Percentiles rank a stretch among this genome's conserved stretches.
These are phyloP conservation scores for Brachionus plicatilis DNA, from an alignment of 1,140 invertebrate species.

Conservation along the genomic window DNA sequence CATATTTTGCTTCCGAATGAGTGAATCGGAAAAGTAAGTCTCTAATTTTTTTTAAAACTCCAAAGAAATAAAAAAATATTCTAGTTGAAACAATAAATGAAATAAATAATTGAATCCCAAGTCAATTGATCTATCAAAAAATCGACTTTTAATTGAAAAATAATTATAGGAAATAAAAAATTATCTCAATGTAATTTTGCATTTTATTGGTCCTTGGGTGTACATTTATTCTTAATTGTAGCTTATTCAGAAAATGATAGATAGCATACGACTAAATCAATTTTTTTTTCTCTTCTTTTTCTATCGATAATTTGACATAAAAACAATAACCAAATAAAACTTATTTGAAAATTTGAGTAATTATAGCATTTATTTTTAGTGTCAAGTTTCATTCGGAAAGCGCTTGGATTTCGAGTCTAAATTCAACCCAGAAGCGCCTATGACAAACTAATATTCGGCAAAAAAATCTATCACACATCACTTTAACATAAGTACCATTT, in stretches of 20 bases:
- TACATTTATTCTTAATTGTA: neutral
- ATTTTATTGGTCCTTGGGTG: constrained; percentile 7
- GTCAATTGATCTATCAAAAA: constrained; percentile 18
- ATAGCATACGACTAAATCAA: neutral
- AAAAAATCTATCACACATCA: too few relatives aligned
- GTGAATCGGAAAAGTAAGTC: constrained; percentile 14
- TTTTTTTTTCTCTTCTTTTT: neutral
- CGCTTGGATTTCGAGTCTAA: neutral
- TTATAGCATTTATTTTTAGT: neutral
- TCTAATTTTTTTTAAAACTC: constrained; percentile 12
- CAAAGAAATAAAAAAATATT: neutral
- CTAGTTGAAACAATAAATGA: constrained; percentile 3
- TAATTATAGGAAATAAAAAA: constrained; percentile 40
- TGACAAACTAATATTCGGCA: neutral
- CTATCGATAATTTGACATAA: neutral
- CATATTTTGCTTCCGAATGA: neutral
- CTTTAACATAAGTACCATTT: too few relatives aligned
- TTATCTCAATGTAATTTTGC: neutral
- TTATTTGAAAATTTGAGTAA: neutral
- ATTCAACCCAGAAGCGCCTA: neutral
- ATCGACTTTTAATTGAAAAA: constrained; percentile 29
- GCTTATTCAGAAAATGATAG: neutral
- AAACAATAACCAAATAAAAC: neutral
- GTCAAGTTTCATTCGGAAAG: neutral
- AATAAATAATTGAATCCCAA: constrained; percentile 26